Base-by-base conservation (phyloP, 1,140 invertebrate species). In the Macrocentrus cingulum region DNA sequence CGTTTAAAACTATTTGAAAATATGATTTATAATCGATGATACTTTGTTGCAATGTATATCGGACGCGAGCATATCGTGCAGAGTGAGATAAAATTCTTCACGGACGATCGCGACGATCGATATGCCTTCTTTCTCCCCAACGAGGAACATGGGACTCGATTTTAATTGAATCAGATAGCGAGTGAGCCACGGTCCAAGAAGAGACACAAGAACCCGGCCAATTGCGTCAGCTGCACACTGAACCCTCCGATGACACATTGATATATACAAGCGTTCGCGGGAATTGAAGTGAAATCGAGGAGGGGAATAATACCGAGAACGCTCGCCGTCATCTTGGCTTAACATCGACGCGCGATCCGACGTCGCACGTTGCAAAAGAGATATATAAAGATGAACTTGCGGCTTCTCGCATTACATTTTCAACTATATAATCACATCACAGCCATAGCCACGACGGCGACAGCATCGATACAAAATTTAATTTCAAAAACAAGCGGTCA, bases 151-250 rank as follows among this genome's bases (percentile, higher is more conserved):
- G 50, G 46, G 16, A 45, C 45, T 37, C 45, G 48, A 56, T 62
- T 62, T 62, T 62, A 62, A 61, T 61, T 61, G 54, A 57, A 61
- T 61, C 60, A 56, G 60, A 61, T 61, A 61, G 29, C 42, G 54
- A 51, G 11, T 52, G 54, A 51, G 60, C 42, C 54, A 52, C 37
- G 56, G 49, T 51, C 51, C 48, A 57, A 54, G 25, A 44, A 57
- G 49, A 57, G 42, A 51, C 54, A 53, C 41, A 57, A 56, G 42
- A 60, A 49, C 20, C 29, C 22, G 44, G 25, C 51, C 36, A 23
- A 44, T 44, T 54, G 37, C 37, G 51, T 42, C 51, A 54, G 51
- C 13, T 13, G n/a, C n/a, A n/a, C n/a, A n/a, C n/a, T n/a, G n/a
- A n/a, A n/a, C n/a, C n/a, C n/a, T n/a, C n/a, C n/a, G n/a, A n/a